Percentiles rank a stretch among this genome's conserved stretches.
Conservation (phyloP, 2,888 invertebrate species). For the Torymus aiolomorphi region DNA sequence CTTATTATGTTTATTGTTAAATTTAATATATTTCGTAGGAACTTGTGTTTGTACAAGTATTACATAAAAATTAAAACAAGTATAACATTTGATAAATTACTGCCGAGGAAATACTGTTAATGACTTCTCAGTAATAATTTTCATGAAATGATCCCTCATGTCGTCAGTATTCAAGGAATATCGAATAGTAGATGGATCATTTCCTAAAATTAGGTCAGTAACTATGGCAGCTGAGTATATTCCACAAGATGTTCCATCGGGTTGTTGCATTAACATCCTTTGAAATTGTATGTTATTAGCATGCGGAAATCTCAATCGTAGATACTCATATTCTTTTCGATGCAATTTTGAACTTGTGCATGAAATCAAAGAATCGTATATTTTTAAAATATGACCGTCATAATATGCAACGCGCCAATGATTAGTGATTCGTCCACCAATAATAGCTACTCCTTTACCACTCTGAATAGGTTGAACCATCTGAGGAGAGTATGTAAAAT, state of each 20-base stretch:
- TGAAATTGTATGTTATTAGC: not conserved
- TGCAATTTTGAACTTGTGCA: not conserved
- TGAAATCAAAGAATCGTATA: not conserved
- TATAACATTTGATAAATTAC: too few relatives aligned
- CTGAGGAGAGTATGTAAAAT: not conserved
- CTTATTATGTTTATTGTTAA: too few relatives aligned
- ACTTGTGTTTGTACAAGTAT: too few relatives aligned
- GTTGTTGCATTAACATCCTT: slow-evolving; percentile 3
- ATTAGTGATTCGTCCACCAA: slow-evolving; percentile 4
- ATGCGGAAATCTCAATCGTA: not conserved
- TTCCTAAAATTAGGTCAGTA: slow-evolving; percentile 3
- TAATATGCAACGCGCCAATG: slow-evolving; percentile 13
- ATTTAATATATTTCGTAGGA: too few relatives aligned
- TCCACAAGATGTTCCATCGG: slow-evolving; percentile 4
- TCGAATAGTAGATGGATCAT: not conserved
- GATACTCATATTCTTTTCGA: not conserved
- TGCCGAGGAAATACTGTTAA: too few relatives aligned
- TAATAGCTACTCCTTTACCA: not conserved
- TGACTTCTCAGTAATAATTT: too few relatives aligned
- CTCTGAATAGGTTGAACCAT: not conserved
- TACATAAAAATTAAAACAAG: too few relatives aligned
- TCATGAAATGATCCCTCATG: slow-evolving; percentile 2
- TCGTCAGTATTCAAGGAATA: not conserved
- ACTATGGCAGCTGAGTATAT: too few relatives aligned
- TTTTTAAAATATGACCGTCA: not conserved